phyloP scores from a whole-genome alignment of 2,113 vertebrate species.

The Dolichallabes microphthalmus region DNA sequence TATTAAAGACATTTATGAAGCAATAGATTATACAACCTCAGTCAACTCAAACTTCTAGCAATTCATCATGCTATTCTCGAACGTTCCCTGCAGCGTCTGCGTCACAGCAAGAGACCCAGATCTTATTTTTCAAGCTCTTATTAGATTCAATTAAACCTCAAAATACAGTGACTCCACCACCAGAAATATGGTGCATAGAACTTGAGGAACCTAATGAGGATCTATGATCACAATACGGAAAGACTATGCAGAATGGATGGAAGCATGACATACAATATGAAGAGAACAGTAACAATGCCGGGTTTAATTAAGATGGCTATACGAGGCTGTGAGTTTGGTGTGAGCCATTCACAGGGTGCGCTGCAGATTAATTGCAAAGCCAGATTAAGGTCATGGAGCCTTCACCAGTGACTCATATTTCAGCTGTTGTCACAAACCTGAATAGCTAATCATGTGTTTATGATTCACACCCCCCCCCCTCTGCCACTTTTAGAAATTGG shows the following conservation, averaged over 20 bases:
- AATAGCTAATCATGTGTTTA: conserved; percentile 9
- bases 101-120: conserved; percentile 1
- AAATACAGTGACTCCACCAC: conserved; percentile 7
- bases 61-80: conserved; percentile 27
- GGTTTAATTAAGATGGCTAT: conserved; percentile 17
- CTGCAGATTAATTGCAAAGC: background rate
- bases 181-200: background rate
- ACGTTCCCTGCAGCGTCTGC: background rate
- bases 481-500: conserved; percentile 4
- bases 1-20: conserved; percentile 10
- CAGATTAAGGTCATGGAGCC: background rate
- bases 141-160: conserved; percentile 30
- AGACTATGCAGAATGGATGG: background rate
- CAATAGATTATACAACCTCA: conserved; percentile 29
- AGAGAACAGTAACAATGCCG: background rate
- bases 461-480: background rate
- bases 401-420: conserved; percentile 11
- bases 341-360: background rate
- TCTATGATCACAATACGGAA: conserved; percentile 12
- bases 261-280: background rate
- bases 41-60: background rate
- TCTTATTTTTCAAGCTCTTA: conserved; percentile 4
- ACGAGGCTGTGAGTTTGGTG: background rate
- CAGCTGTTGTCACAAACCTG: background rate
- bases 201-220: conserved; percentile 16